Percentiles rank a stretch among this genome's conserved stretches.
Conservation (phyloP, 2,888 invertebrate species). For the Tiliacea aurago region DNA sequence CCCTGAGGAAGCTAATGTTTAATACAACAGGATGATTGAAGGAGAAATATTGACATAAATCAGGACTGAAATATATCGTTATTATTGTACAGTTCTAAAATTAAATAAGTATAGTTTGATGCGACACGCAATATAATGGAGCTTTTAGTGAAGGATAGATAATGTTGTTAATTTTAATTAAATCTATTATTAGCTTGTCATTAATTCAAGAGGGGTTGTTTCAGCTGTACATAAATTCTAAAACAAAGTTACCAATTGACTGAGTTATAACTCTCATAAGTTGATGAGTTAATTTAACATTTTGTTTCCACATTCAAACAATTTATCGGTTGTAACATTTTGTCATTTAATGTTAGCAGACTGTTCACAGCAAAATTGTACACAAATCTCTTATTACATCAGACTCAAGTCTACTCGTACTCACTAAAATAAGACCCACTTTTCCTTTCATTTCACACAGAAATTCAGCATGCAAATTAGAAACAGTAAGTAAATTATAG, state of each 20-base stretch:
- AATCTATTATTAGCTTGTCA: background rate
- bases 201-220: background rate
- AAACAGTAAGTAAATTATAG: constrained; percentile 60
- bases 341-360: background rate
- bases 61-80: constrained; percentile 38
- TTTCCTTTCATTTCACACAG: constrained; percentile 55
- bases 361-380: background rate
- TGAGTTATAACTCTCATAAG: too few relatives aligned
- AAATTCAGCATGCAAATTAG: constrained; percentile 55
- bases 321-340: background rate
- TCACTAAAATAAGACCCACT: constrained; percentile 34
- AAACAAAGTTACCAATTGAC: background rate
- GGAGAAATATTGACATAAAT: constrained; percentile 65
- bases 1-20: constrained; percentile 73
- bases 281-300: too few relatives aligned
- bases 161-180: background rate
- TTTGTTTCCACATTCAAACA: too few relatives aligned
- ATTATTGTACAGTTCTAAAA: constrained; percentile 16
- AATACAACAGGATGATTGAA: constrained; percentile 74
- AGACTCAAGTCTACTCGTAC: background rate
- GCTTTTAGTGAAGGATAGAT: background rate
- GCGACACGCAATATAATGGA: constrained; percentile 11
- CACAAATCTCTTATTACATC: constrained; percentile 2
- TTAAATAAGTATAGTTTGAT: constrained; percentile 7
- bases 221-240: background rate